A percentile compares a stretch with the other conserved stretches of the same genome.
Conservation (phyloP, 2,797 vertebrate genomes). For the Sebastes kiyomatsui region DNA sequence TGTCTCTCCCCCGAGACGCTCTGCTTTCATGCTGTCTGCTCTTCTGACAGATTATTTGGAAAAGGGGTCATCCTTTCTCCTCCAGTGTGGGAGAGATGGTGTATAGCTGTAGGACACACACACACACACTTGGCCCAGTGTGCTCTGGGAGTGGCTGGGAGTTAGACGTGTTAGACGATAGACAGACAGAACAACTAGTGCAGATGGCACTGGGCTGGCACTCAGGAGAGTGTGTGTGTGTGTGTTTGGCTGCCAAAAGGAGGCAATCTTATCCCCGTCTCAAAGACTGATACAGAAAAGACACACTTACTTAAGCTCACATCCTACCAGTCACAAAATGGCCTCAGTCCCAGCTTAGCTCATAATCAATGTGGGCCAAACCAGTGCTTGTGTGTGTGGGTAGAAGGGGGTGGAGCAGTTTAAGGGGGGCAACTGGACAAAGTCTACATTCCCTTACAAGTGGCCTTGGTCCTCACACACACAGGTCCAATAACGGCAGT, state of each 20-base stretch:
- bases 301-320: slow-evolving; percentile 43
- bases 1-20: slow-evolving; percentile 17
- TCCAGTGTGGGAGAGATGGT: slow-evolving; percentile 22
- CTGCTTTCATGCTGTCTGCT: slow-evolving; percentile 32
- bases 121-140: slow-evolving; percentile 15
- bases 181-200: slow-evolving; percentile 49
- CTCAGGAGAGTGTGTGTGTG: slow-evolving; percentile 30
- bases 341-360: slow-evolving; percentile 49
- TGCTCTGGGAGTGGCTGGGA: slow-evolving; percentile 39
- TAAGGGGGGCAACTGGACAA: slow-evolving; percentile 77
- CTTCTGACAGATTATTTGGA: slow-evolving; percentile 38
- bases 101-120: slow-evolving; percentile 6
- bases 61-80: slow-evolving; percentile 47
- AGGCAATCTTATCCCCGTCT: slow-evolving; percentile 58
- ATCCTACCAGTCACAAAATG: slow-evolving; percentile 64
- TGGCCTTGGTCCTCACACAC: slow-evolving; percentile 77
- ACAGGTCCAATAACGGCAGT: slow-evolving; percentile 34
- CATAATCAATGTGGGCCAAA: slow-evolving; percentile 51
- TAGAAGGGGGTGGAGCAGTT: slow-evolving; percentile 54
- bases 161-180: slow-evolving; percentile 50
- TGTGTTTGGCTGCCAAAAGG: slow-evolving; percentile 35
- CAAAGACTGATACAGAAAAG: slow-evolving; percentile 48
- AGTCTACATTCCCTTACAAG: slow-evolving; percentile 82
- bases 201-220: slow-evolving; percentile 69
- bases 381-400: slow-evolving; percentile 40